A percentile compares a stretch with the other conserved stretches of the same genome.
Conservation (phyloP, 2,113 vertebrate species). For the Charina bottae region DNA sequence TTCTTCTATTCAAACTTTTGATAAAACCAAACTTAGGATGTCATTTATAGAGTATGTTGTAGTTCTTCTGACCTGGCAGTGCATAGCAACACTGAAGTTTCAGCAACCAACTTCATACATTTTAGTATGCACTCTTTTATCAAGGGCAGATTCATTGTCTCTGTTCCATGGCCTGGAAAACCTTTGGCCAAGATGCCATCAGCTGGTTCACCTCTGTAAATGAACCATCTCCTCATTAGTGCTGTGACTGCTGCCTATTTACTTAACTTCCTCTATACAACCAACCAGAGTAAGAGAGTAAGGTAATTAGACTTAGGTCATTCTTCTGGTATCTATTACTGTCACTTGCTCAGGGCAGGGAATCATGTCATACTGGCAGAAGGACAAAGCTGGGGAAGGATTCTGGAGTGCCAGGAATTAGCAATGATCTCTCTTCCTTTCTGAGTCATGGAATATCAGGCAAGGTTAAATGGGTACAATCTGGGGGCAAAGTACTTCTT, state of each 20-base stretch:
- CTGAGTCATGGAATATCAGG: not conserved
- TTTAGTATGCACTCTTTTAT: not conserved
- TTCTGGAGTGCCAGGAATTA: not conserved
- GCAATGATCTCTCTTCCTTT: not conserved
- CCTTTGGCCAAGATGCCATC: not conserved
- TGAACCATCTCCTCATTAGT: not conserved
- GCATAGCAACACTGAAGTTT: not conserved
- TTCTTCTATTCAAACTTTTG: not conserved
- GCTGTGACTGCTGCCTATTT: not conserved
- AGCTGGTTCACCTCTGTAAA: not conserved
- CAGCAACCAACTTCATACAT: not conserved
- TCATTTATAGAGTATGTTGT: not conserved
- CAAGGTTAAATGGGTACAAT: not conserved
- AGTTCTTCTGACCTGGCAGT: not conserved
- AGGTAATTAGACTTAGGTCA: not conserved
- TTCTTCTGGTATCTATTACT: not conserved
- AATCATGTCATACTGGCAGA: not conserved
- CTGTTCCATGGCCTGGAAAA: not conserved
- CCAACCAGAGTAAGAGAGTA: not conserved
- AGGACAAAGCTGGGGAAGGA: too few relatives aligned
- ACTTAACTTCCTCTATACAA: not conserved
- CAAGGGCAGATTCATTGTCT: not conserved
- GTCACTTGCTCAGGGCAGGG: not conserved
- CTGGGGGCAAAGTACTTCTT: not conserved
- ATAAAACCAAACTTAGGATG: not conserved